Base-by-base conservation (phyloP, 2,113 vertebrate species). In the Oryzias woworae region DNA sequence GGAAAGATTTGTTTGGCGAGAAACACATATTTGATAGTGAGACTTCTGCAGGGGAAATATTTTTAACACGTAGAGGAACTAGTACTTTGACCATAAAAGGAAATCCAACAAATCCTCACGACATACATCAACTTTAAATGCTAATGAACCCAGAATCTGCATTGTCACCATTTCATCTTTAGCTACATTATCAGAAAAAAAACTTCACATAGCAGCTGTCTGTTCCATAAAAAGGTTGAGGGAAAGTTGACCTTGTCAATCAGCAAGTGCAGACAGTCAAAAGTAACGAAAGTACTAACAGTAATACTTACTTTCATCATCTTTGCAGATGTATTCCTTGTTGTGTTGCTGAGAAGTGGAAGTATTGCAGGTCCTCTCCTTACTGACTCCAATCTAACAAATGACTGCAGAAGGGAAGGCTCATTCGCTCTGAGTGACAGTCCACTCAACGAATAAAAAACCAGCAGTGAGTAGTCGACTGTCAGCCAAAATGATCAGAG, bases 41-140 rank as follows among this genome's bases (percentile, higher is more conserved):
- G 26, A 28, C 7, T 28, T 1, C 26, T 28, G 26, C 4, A 28
- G 36, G 8, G 36, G 10, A 12, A 12, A 36, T 12, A 12, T 36
- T 10, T 20, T 36, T 36, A 36, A 36, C 14, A n/a, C 24, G 62
- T 7, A 36, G 41, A 17, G 14, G 14, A 5, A 17, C 44, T 62
- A 83, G 86, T 78, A 69, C 2, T 81, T 85, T 89, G 71, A 74
- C 85, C 82, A 81, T 86, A 87, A 77, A 89, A 82, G 87, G 84
- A 12, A 71, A 66, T 46, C 12, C 18, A 42, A 70, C n/a, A 53
- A 51, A 24, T 22, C 14, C 2, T 53, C 23, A 51, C 2, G 6
- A 0, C 20, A 41, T 8, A 71, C 3, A 4, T 20, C 4, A 18
- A 59, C 16, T 18, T 13, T 53, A 41, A 52, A 61, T 43, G 22